phyloP scores from a whole-genome alignment of 2,888 invertebrate genomes.

The Pterobdella sp. region DNA sequence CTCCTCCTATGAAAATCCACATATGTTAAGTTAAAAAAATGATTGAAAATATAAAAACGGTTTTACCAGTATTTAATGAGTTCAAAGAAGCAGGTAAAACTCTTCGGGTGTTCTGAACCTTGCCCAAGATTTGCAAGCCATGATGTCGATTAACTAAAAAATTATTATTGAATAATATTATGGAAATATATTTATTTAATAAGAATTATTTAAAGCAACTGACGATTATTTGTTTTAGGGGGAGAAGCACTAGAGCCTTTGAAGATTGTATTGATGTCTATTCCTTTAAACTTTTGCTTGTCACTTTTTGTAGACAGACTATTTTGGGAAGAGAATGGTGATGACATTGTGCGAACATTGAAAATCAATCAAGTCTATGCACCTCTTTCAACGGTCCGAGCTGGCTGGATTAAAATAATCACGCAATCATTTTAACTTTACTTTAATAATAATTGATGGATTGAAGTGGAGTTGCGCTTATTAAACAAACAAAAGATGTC shows the following conservation, averaged over 20 bases:
- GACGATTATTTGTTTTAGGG: constrained; percentile 50
- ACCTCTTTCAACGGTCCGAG: constrained; percentile 69
- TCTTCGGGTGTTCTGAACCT: constrained; percentile 89
- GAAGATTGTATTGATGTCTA: constrained; percentile 96
- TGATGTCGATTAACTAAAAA: constrained; percentile 62
- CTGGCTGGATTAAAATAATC: constrained; percentile 5
- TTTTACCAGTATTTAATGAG: constrained; percentile 56
- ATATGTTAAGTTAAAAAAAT: not conserved
- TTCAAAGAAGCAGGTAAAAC: constrained; percentile 86
- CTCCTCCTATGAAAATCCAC: not conserved
- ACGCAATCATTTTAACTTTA: not conserved
- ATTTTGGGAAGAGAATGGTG: constrained; percentile 63
- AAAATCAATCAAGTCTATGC: constrained; percentile 58
- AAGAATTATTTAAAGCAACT: not conserved
- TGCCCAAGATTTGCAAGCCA: constrained; percentile 99
- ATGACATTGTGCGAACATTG: constrained; percentile 92
- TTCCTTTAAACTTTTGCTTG: constrained; percentile 86
- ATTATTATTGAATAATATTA: not conserved
- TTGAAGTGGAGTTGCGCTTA: not conserved
- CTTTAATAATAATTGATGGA: too few species aligned
- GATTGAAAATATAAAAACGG: not conserved
- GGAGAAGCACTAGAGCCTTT: constrained; percentile 57
- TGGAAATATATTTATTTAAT: not conserved
- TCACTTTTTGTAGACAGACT: constrained; percentile 58
- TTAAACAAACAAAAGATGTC: not conserved